Evolutionary conservation across 2,797 vertebrate species (phyloP).

Genomic region (Sebastes oblongus): DNA sequence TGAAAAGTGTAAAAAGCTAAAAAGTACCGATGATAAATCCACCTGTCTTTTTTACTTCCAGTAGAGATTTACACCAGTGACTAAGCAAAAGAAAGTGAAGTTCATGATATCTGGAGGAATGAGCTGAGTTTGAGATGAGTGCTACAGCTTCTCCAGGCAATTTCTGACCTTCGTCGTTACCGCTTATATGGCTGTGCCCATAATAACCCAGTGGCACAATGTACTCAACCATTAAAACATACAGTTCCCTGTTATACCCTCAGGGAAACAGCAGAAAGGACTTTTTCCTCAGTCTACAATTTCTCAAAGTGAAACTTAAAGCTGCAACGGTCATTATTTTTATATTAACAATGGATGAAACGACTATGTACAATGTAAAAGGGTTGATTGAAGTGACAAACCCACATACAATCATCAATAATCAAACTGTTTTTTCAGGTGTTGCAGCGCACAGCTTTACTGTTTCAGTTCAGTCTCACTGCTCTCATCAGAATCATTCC

Average conservation of each 20-base stretch:
- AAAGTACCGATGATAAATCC: neutral
- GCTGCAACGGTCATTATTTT: neutral
- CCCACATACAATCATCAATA: neutral
- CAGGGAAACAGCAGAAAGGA: neutral
- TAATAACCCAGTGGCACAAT: neutral
- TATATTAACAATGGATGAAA: neutral
- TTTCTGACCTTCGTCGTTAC: conserved; percentile 21
- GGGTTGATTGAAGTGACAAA: neutral
- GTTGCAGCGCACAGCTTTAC: neutral
- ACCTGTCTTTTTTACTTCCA: neutral
- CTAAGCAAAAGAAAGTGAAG: neutral
- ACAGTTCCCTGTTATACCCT: neutral
- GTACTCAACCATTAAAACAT: conserved; percentile 3
- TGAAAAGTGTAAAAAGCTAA: neutral
- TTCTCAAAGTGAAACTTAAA: neutral
- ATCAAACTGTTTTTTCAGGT: neutral
- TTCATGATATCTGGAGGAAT: conserved; percentile 6
- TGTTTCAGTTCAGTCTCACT: neutral
- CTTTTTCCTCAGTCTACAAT: neutral
- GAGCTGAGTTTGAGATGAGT: neutral
- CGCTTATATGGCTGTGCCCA: neutral
- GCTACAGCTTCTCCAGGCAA: neutral
- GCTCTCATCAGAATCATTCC: too few species aligned
- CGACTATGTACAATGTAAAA: neutral
- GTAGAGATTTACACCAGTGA: neutral